These are phyloP conservation scores for Anarsia innoxiella DNA, from an alignment of 2,888 invertebrate genomes.

Conservation along the genomic window DNA sequence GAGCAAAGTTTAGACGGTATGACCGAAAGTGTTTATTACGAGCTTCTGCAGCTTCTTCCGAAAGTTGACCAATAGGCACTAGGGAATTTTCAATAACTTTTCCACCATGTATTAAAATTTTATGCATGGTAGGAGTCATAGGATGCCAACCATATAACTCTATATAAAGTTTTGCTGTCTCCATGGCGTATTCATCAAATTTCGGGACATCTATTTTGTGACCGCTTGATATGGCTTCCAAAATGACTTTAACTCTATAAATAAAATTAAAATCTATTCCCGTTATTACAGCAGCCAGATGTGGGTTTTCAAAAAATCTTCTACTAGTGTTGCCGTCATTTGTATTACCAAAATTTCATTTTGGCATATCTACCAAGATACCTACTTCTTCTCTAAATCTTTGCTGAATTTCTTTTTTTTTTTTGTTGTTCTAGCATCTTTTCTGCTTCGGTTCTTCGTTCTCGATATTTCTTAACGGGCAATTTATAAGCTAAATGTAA, in stretches of 20 bases:
- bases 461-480: neutral
- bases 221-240: too few species aligned
- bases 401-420: neutral
- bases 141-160: too few species aligned
- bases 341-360: neutral
- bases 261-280: neutral
- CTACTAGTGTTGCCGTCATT: neutral
- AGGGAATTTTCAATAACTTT: too few species aligned
- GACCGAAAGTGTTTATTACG: too few species aligned
- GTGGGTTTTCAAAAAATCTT: neutral
- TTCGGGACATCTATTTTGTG: too few species aligned
- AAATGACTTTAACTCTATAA: slow-evolving; percentile 5
- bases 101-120: too few species aligned
- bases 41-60: too few species aligned
- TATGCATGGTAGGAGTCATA: too few species aligned
- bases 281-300: neutral
- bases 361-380: neutral
- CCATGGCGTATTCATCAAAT: too few species aligned
- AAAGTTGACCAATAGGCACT: too few species aligned
- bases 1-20: too few species aligned
- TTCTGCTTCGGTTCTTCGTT: neutral
- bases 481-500: neutral
- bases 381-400: neutral
- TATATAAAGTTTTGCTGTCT: too few species aligned
- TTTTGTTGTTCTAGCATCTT: neutral